Base-by-base conservation (phyloP, 2,113 vertebrate genomes). In the Passerina amoena region DNA sequence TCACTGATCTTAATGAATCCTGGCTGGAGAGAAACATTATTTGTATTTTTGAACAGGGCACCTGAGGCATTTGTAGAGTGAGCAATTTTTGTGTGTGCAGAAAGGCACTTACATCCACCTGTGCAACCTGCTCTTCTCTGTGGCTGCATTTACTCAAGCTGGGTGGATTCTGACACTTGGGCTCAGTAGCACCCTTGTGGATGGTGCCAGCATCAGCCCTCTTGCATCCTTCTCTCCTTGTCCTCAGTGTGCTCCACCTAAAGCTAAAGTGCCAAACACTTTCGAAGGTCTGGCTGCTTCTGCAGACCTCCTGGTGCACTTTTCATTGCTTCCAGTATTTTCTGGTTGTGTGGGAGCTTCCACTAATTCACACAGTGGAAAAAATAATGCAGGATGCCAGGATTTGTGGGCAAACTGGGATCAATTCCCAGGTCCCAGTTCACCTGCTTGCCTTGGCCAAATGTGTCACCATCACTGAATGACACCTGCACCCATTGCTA, bases 401-500 rank as follows among this genome's bases (percentile, higher is more conserved):
- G 28, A 82, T 75, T 73, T 53, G 9, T 57, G 19, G 31, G 56
- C 40, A 38, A 85, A 59, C 10, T 1, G 1, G 15, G 16, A 70
- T 54, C 14, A 1, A 37, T 56, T 84, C 22, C 37, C 70, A 69
- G 28, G 21, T 48, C 33, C 19, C 6, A 37, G 31, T 31, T 75
- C 10, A 66, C 44, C 51, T 53, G 22, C 19, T 75, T 79, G 22
- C 20, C 45, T 79, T n/a, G 11, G n/a, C 17, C 38, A 82, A 63
- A 85, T 0, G 9, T 54, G 31, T 45, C 3, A 4, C 37, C 47
- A 20, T n/a, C 4, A 2, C 47, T 63, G 35, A 22, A 0, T 12
- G 30, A 50, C 30, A 54, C 19, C 28, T 37, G 22, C 20, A 12
- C 0, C 0, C n/a, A 5, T 9, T 45, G 44, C 2, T 31, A 3